Percentiles rank a stretch among this genome's conserved stretches.
phyloP scores from a whole-genome alignment of 2,113 vertebrate species.

The Hydrolagus affinis region DNA sequence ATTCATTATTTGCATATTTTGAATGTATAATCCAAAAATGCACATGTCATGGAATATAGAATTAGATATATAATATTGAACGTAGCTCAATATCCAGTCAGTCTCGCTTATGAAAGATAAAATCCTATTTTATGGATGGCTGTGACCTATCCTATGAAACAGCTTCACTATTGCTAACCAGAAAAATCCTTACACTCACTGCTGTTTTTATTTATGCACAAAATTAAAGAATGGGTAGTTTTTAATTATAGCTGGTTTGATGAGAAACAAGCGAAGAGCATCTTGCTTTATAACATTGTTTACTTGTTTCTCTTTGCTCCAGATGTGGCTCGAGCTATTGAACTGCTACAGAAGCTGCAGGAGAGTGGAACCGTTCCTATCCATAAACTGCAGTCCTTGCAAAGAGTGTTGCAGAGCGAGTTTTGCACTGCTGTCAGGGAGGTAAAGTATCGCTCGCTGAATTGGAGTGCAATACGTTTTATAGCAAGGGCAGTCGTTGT shows the following conservation, averaged over 20 bases:
- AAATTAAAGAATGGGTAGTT: no score
- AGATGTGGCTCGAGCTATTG: constrained; percentile 94
- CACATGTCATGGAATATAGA: no score
- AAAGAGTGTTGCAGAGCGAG: constrained; percentile 97
- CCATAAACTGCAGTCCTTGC: constrained; percentile 91
- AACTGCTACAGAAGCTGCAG: constrained; percentile 93
- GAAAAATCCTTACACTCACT: not conserved
- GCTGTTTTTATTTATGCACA: not conserved
- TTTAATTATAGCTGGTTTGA: not conserved
- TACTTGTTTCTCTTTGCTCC: constrained; percentile 39
- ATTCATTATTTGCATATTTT: no score
- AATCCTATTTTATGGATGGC: no score
- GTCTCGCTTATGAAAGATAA: no score
- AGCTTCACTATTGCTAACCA: no score
- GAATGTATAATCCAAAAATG: no score
- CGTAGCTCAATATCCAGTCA: no score
- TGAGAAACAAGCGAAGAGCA: not conserved
- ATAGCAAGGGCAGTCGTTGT: no score
- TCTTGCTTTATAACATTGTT: not conserved
- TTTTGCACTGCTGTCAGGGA: constrained; percentile 98
- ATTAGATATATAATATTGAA: no score
- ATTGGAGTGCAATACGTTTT: no score
- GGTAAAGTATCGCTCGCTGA: constrained; percentile 59
- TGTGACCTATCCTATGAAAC: no score
- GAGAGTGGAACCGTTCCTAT: constrained; percentile 90